phyloP scores from a whole-genome alignment of 2,888 invertebrate species.

The Pasiphila rectangulata region DNA sequence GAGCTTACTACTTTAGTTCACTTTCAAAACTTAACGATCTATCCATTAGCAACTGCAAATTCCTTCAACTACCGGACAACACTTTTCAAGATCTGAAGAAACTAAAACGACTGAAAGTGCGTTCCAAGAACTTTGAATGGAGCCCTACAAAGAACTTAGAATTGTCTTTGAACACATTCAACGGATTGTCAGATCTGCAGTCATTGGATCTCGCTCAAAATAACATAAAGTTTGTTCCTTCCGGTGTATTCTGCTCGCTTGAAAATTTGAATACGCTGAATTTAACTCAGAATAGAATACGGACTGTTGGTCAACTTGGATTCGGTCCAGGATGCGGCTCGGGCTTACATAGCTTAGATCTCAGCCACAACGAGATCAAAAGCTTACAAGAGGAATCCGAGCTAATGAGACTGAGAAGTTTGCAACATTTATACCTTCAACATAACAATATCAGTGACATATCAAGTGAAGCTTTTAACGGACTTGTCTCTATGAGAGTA shows the following conservation, averaged over 20 bases:
- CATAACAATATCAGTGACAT: constrained; percentile 91
- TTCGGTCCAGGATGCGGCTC: constrained; percentile 84
- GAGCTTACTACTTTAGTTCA: constrained; percentile 85
- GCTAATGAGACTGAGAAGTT: constrained; percentile 86
- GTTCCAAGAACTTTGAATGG: constrained; percentile 91
- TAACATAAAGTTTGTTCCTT: constrained; percentile 90
- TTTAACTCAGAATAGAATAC: constrained; percentile 91
- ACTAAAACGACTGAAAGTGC: constrained; percentile 88
- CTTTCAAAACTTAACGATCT: constrained; percentile 88
- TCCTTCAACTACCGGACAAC: constrained; percentile 86
- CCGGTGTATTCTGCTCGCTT: constrained; percentile 89
- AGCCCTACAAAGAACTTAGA: constrained; percentile 87
- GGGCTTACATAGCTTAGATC: constrained; percentile 88
- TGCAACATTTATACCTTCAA: constrained; percentile 90
- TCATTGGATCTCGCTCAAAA: constrained; percentile 90
- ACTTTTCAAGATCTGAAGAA: constrained; percentile 90
- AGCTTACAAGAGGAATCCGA: constrained; percentile 87
- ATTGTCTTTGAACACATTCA: constrained; percentile 85
- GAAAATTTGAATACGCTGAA: constrained; percentile 90
- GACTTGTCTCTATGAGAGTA: constrained; percentile 88
- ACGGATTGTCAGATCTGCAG: constrained; percentile 89
- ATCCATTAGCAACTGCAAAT: constrained; percentile 88
- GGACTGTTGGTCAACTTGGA: constrained; percentile 88
- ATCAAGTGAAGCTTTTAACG: constrained; percentile 88
- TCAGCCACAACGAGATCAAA: constrained; percentile 90